These are phyloP conservation scores for Orthonychiurus folsomi DNA, from an alignment of 2,888 invertebrate species.

Conservation along the genomic window DNA sequence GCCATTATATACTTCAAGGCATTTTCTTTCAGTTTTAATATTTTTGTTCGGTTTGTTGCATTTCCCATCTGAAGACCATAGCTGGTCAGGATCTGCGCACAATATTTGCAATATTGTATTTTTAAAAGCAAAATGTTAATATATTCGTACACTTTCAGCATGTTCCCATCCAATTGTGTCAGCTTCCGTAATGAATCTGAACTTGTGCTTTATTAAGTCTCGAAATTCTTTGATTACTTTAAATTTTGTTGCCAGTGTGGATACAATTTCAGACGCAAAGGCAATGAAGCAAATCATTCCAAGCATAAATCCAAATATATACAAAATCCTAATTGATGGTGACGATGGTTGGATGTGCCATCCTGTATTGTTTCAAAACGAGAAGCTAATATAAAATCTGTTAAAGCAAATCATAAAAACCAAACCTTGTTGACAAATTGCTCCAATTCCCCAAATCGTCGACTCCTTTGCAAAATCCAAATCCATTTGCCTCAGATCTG, in stretches of 20 bases:
- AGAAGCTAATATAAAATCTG: no score
- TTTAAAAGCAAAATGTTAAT: no score
- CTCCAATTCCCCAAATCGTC: not conserved
- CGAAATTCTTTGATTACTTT: not conserved
- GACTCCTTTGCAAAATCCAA: not conserved
- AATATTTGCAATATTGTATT: no score
- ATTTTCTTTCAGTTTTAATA: not conserved
- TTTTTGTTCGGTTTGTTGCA: not conserved
- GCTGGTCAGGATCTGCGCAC: no score
- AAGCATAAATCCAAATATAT: not conserved
- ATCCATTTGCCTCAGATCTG: not conserved
- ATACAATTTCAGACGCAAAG: not conserved
- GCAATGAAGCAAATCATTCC: not conserved
- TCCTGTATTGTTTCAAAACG: not conserved
- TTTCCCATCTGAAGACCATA: not conserved
- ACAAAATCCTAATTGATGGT: not conserved
- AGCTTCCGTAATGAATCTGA: not conserved
- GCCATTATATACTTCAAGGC: no score
- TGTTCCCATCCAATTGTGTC: not conserved
- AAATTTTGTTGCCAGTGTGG: not conserved
- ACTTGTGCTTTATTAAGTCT: not conserved
- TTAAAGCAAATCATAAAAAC: not conserved
- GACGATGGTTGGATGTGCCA: not conserved
- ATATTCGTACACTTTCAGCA: not conserved
- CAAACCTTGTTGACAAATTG: not conserved